Conservation (phyloP, 2,888 invertebrate genomes). For the Philhelius pedissequus region DNA sequence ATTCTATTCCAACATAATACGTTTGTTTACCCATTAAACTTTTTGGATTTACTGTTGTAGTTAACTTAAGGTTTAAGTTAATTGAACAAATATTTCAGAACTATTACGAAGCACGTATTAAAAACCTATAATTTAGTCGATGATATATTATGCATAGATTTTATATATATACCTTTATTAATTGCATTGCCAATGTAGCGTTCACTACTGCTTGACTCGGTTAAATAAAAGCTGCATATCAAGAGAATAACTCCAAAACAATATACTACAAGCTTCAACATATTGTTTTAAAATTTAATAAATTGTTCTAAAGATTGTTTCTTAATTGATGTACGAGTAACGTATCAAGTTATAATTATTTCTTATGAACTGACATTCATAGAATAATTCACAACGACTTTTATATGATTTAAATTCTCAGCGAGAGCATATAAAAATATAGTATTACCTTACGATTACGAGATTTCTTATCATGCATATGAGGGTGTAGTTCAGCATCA, state of each 20-base stretch:
- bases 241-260: background rate
- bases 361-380: background rate
- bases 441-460: background rate
- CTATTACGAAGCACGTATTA: too few species aligned
- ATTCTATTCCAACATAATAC: too few species aligned
- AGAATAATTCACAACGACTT: background rate
- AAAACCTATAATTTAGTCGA: too few species aligned
- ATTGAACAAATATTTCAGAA: too few species aligned
- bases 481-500: background rate
- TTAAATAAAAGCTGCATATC: background rate
- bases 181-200: constrained; percentile 3
- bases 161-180: background rate
- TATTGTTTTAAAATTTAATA: background rate
- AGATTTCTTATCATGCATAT: background rate
- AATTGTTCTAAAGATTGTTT: background rate
- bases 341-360: background rate
- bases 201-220: background rate
- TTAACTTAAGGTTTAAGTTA: too few species aligned
- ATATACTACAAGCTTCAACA: background rate
- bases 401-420: background rate
- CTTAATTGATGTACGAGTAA: too few species aligned
- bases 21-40: too few species aligned
- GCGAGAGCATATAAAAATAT: background rate
- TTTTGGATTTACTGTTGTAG: too few species aligned
- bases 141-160: background rate